phyloP scores from a whole-genome alignment of 1,140 invertebrate species.

The Tenebrio molitor region DNA sequence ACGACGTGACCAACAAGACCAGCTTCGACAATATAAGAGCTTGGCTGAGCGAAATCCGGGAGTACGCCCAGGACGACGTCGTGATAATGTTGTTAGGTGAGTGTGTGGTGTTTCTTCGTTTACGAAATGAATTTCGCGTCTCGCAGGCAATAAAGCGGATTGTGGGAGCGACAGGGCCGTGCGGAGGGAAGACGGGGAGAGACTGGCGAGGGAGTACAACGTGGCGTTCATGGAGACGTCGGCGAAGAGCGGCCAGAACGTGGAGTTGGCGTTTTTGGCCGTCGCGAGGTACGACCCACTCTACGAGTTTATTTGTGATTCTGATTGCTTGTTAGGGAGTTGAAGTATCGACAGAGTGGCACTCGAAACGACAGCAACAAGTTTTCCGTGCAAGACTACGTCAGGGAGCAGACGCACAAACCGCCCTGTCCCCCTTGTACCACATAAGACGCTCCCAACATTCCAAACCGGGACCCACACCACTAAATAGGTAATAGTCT shows the following conservation, averaged over 20 bases:
- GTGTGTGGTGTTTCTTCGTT: too few species aligned
- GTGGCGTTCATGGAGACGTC: constrained; percentile 91
- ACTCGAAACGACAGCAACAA: constrained; percentile 70
- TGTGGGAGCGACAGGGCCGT: constrained; percentile 81
- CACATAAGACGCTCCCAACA: constrained; percentile 25
- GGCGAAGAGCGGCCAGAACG: constrained; percentile 88
- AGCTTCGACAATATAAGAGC: constrained; percentile 91
- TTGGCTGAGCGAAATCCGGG: constrained; percentile 89
- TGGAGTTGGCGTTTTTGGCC: constrained; percentile 85
- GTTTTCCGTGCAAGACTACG: constrained; percentile 80
- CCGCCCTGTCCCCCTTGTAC: constrained; percentile 63
- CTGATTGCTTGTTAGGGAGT: constrained; percentile 69
- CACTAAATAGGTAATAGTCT: neutral
- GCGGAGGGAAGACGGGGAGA: constrained; percentile 84
- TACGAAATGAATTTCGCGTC: too few species aligned
- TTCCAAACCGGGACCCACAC: constrained; percentile 35
- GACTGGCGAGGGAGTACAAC: constrained; percentile 84
- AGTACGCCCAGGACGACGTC: constrained; percentile 89
- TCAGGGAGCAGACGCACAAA: constrained; percentile 73
- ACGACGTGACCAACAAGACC: constrained; percentile 92
- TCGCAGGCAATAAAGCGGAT: constrained; percentile 90
- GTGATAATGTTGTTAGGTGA: constrained; percentile 91
- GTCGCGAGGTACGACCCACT: constrained; percentile 73
- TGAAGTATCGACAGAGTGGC: constrained; percentile 73
- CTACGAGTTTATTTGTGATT: constrained; percentile 4